Base-by-base conservation (phyloP, 2,113 vertebrate genomes). In the Oxyruncus cristatus region DNA sequence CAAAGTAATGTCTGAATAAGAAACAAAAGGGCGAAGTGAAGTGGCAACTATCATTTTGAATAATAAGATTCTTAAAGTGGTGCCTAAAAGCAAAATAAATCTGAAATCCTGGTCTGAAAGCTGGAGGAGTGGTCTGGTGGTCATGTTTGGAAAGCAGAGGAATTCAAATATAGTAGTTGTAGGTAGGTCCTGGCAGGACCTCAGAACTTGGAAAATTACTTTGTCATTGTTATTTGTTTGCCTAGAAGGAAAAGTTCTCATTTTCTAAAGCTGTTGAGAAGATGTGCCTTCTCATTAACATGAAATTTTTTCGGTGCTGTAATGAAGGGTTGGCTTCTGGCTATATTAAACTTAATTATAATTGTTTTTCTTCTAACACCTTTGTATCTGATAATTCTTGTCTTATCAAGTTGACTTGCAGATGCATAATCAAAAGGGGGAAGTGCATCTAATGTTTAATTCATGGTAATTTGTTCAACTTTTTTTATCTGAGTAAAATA, bases 381-480 rank as follows among this genome's bases (percentile, higher is more conserved):
- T 93, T 73, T 94, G 35, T 94, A 63, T 75, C 66, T 92, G 73
- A 47, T 75, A 53, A 75, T 62, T 89, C 44, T 93, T 94, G 23
- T 53, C 62, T 82, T 96, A 72, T 85, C 80, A 97, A 89, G 26
- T 90, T 39, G 86, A 85, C 88, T 15, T 28, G 73, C 66, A 95
- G 72, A 83, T 74, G 55, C 42, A 77, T 61, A 83, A 91, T 87
- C 62, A 65, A 70, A 92, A 93, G 84, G 75, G 95, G 95, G 94
- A 97, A 96, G 46, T 21, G 22, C 63, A 94, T 72, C 71, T 93
- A 84, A 95, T 95, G 56, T 78, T 97, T 97, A 97, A 96, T 97
- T 97, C 82, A 94, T 91, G 58, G 71, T 91, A 97, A 96, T 95
- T 94, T 93, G 53, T 86, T 96, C 80, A 70, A 32, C 70, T 86